phyloP scores from a whole-genome alignment of 2,888 invertebrate genomes.

The Drosophila formosana region DNA sequence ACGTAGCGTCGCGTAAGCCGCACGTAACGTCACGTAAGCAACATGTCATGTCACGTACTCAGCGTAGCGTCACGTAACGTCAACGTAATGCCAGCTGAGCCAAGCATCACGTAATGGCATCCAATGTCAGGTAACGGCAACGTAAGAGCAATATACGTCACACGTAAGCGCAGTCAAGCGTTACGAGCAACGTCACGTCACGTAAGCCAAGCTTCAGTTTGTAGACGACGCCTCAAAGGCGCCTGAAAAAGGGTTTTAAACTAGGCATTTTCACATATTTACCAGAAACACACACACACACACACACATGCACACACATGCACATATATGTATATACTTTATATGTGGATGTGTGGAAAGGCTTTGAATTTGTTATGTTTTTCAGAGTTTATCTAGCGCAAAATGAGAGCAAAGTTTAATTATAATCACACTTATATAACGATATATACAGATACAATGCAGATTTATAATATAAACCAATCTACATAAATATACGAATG shows the following conservation, averaged over 20 bases:
- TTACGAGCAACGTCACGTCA: no score
- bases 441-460: constrained; percentile 30
- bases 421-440: constrained; percentile 47
- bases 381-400: constrained; percentile 80
- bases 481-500: constrained; percentile 28
- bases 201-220: constrained; percentile 24
- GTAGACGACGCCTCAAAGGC: constrained; percentile 32
- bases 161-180: no score
- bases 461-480: constrained; percentile 3
- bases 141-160: not conserved
- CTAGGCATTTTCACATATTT: constrained; percentile 52
- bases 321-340: constrained; percentile 32
- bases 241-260: constrained; percentile 44
- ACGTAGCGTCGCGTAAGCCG: constrained; percentile 28
- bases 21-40: constrained; percentile 13
- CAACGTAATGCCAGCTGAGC: not conserved
- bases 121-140: constrained; percentile 16
- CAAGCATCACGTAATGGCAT: not conserved
- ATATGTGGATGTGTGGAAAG: constrained; percentile 23
- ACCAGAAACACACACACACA: constrained; percentile 24
- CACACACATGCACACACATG: constrained; percentile 27
- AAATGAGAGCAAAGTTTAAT: constrained; percentile 50
- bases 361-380: constrained; percentile 84
- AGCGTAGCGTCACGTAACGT: not conserved
- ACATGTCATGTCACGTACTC: not conserved